Evolutionary conservation across 2,113 vertebrate species (phyloP).

Genomic region (Colistium nudipinnis): DNA sequence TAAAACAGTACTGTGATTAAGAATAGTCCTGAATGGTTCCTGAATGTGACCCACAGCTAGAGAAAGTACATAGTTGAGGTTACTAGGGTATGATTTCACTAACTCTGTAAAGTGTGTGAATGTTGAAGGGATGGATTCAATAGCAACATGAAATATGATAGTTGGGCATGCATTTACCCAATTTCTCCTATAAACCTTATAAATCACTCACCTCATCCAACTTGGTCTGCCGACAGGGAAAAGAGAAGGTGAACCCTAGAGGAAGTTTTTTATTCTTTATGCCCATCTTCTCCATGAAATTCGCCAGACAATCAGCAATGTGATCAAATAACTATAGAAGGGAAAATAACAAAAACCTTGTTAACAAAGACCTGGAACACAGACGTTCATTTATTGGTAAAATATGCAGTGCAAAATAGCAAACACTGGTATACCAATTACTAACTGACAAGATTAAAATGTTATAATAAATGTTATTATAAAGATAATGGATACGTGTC

Average conservation of each 20-base stretch:
- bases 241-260: slow-evolving; percentile 96
- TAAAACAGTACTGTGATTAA: not conserved
- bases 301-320: slow-evolving; percentile 91
- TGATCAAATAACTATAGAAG: slow-evolving; percentile 92
- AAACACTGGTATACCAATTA: too few species aligned
- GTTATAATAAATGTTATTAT: too few species aligned
- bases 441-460: too few species aligned
- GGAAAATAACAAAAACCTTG: slow-evolving; percentile 27
- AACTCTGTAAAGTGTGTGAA: too few species aligned
- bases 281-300: slow-evolving; percentile 91
- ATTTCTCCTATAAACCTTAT: too few species aligned
- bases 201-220: slow-evolving; percentile 90
- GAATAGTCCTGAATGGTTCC: not conserved
- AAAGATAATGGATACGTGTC: too few species aligned
- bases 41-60: not conserved
- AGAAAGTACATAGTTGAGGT: not conserved
- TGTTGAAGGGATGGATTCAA: too few species aligned
- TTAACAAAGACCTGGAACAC: not conserved
- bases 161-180: too few species aligned
- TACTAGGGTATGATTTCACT: too few species aligned
- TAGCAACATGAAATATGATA: too few species aligned
- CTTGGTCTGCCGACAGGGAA: slow-evolving; percentile 93
- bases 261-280: slow-evolving; percentile 96
- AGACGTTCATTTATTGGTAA: too few species aligned
- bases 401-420: not conserved